Percentiles rank a stretch among this genome's conserved stretches.
Evolutionary conservation across 2,888 invertebrate species (phyloP).

Genomic region (Serrognathus titanus): DNA sequence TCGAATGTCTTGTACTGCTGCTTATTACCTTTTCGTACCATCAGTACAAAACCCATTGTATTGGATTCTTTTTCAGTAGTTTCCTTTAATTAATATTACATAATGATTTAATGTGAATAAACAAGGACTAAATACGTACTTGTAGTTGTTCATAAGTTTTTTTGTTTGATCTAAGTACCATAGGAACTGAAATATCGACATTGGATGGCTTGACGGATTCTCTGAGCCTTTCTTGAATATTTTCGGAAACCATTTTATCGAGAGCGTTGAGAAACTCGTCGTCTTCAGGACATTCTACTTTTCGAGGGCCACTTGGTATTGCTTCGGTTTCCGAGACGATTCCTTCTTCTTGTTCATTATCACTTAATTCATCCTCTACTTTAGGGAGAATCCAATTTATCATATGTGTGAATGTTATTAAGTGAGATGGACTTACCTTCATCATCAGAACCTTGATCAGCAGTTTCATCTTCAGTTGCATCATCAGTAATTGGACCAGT

Average conservation of each 20-base stretch:
- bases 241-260: slow-evolving; percentile 90
- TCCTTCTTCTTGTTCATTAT: slow-evolving; percentile 38
- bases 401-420: background rate
- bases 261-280: slow-evolving; percentile 86
- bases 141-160: slow-evolving; percentile 79
- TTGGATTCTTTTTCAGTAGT: slow-evolving; percentile 37
- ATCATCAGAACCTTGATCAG: slow-evolving; percentile 49
- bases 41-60: slow-evolving; percentile 84
- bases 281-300: slow-evolving; percentile 71
- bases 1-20: slow-evolving; percentile 87
- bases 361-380: slow-evolving; percentile 29
- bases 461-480: slow-evolving; percentile 52
- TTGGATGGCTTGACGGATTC: slow-evolving; percentile 80
- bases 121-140: slow-evolving; percentile 38
- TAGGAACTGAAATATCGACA: slow-evolving; percentile 88
- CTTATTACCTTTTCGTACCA: slow-evolving; percentile 91
- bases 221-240: slow-evolving; percentile 79
- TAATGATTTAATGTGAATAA: background rate
- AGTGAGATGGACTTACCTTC: slow-evolving; percentile 35
- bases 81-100: slow-evolving; percentile 33
- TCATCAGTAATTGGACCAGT: slow-evolving; percentile 51
- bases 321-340: slow-evolving; percentile 44
- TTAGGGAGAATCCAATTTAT: background rate
- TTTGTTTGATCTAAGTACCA: slow-evolving; percentile 75
- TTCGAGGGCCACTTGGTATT: slow-evolving; percentile 55